Base-by-base conservation (phyloP, 2,797 vertebrate genomes). In the Aulostomus chinensis region DNA sequence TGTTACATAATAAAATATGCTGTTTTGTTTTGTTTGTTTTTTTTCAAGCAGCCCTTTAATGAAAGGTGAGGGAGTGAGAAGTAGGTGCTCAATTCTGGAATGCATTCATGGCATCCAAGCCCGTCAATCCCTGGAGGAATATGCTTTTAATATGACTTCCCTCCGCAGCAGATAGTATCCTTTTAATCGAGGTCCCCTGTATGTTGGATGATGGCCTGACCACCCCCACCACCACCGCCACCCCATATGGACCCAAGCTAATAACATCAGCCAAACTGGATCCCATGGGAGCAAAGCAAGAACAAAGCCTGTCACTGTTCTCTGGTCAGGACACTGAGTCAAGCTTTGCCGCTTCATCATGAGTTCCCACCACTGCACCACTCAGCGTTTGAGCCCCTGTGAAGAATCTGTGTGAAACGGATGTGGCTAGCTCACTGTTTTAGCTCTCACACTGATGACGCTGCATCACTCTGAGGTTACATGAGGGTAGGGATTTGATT, bases 271-370 rank as follows among this genome's bases (percentile, higher is more conserved):
- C 65, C 76, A 67, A 72, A 80, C 69, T 53, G 63, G 63, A 65
- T 85, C 81, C 70, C 74, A 76, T 15, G 56, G 63, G 68, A 76
- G 58, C 42, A 14, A 12, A 68, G 58, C 59, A 32, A 36, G 58
- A 70, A 87, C 84, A 86, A 86, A 85, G 85, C 64, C 37, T 26
- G 30, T 60, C 76, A 65, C 73, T 86, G 87, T 88, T 88, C 75
- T 74, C 73, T 14, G 53, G 26, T 56, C 48, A 56, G 73, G 56
- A 60, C 63, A 39, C 56, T 56, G 69, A 73, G 53, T 73, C 36
- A 36, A 16, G 57, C 53, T 39, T 51, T 43, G 53, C 67, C 1
- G 42, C 38, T 79, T 70, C 56, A 68, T 78, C 62, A 59, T 50
- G 49, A 45, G 65, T 78, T 81, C 82, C 70, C 73, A 72, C 55